Evolutionary conservation across 1,140 invertebrate species (phyloP), one percentile per base, ranked within the genome.

Genomic region (Hyposmocoma kahamanoa): DNA sequence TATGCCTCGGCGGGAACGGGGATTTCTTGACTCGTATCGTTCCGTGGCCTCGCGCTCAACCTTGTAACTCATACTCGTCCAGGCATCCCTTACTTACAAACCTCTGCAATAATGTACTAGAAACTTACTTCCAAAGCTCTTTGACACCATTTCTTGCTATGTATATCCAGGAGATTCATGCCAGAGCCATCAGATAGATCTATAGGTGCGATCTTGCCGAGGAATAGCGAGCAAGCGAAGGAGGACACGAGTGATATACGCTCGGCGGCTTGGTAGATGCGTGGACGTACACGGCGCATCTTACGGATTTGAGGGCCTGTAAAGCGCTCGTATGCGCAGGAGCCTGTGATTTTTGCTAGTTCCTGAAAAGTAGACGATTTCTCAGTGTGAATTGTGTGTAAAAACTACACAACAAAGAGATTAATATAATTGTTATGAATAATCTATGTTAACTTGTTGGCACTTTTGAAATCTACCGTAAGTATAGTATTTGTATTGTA

Each of bases 81-180:
- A n/a, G n/a, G n/a, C n/a, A n/a, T n/a, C n/a, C n/a, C n/a, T n/a
- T n/a, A n/a, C n/a, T n/a, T n/a, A n/a, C n/a, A n/a, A n/a, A n/a
- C n/a, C n/a, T n/a, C n/a, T n/a, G n/a, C n/a, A n/a, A n/a, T n/a
- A n/a, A n/a, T n/a, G n/a, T n/a, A n/a, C n/a, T n/a, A n/a, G n/a
- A 6, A n/a, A 26, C 42, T 72, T 5, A 88, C 93, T 83, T 96
- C 88, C 3, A 98, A 75, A 67, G 95, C 92, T 17, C 89, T 68
- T 22, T 90, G 73, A 50, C 91, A 89, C 97, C 97, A 99, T 30
- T 87, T 86, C 87, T 94, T 95, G 0, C 76, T 90, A 22, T 84
- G 88, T 28, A 99, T 96, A 78, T 99, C 92, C 48, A 99, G 84
- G 11, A 99, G 87, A 86, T 99, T 99, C 97, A 98, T 99, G 21